A percentile compares a stretch with the other conserved stretches of the same genome.
Evolutionary conservation across 2,888 invertebrate species (phyloP).

Genomic region (Norana najaformis): DNA sequence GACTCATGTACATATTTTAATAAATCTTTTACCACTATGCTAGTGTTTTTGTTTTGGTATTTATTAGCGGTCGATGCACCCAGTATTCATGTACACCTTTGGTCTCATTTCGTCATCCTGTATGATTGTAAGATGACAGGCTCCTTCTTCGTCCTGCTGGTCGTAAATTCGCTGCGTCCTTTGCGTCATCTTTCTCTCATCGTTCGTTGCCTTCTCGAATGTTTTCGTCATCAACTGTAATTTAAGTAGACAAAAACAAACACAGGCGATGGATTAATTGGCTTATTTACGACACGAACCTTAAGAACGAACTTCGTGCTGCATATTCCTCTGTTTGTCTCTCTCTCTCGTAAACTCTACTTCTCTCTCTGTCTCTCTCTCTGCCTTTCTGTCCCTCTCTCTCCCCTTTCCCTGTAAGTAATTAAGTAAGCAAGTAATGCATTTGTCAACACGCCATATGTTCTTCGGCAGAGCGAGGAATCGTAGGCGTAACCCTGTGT

Average conservation of each 20-base stretch:
- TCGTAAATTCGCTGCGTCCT: not conserved
- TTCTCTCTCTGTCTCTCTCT: no score
- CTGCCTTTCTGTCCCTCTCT: no score
- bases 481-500: no score
- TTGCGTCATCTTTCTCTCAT: not conserved
- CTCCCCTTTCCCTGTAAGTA: no score
- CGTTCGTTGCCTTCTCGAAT: not conserved
- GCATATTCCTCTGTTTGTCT: not conserved
- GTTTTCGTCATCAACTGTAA: not conserved
- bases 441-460: no score
- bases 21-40: not conserved
- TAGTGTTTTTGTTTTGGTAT: not conserved
- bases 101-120: not conserved
- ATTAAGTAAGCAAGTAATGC: no score
- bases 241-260: not conserved
- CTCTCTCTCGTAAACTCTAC: no score
- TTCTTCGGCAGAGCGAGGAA: no score
- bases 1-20: not conserved
- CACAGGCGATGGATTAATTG: not conserved
- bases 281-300: not conserved
- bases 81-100: no score
- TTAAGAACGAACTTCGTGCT: not conserved
- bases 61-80: no score
- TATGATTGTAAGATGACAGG: not conserved
- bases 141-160: not conserved